Evolutionary conservation across 2,797 vertebrate genomes (phyloP).

Genomic region (Halcyon chelicuti): DNA sequence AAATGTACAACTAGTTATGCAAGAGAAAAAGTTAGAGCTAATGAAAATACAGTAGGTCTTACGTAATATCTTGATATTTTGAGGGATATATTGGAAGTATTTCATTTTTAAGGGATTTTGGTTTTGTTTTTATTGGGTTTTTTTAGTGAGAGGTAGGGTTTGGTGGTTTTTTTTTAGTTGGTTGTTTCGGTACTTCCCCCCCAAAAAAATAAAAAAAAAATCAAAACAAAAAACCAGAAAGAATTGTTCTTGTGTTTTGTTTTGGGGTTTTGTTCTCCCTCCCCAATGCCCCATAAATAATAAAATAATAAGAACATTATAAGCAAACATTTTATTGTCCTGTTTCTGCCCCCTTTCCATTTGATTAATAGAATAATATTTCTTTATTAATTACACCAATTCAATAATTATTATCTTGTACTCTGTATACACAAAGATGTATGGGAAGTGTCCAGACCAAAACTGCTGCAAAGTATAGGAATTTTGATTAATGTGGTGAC

Average conservation of each 20-base stretch:
- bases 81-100: background rate
- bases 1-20: background rate
- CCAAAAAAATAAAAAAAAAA: too few relatives aligned
- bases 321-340: fast-evolving
- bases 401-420: background rate
- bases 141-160: background rate
- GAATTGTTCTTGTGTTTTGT: background rate
- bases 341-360: background rate
- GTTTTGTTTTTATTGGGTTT: too few relatives aligned
- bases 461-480: background rate
- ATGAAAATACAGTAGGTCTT: background rate
- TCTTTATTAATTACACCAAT: background rate
- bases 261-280: too few relatives aligned
- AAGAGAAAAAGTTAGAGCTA: too few relatives aligned
- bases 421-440: background rate
- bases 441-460: background rate
- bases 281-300: too few relatives aligned
- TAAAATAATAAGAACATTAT: background rate
- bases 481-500: background rate
- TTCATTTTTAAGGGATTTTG: background rate
- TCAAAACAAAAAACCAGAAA: too few relatives aligned
- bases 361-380: background rate
- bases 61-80: background rate
- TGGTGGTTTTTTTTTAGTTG: background rate
- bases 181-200: too few relatives aligned